phyloP scores from a whole-genome alignment of 2,113 vertebrate species.

The Cynocephalus volans region DNA sequence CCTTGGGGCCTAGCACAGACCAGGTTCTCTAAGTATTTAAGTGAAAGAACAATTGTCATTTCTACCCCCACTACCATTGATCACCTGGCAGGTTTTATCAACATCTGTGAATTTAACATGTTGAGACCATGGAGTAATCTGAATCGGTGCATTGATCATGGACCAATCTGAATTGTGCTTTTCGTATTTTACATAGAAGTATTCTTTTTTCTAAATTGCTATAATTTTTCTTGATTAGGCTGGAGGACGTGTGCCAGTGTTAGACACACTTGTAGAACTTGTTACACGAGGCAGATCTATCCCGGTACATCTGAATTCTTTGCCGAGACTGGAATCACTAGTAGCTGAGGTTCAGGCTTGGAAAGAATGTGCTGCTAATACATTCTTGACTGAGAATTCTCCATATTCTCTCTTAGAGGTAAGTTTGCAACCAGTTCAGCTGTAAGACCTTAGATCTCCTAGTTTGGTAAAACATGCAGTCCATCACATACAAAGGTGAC shows the following conservation, averaged over 20 bases:
- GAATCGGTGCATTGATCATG: background rate
- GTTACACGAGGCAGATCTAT: conserved; percentile 93
- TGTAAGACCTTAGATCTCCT: background rate
- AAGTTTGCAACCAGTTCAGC: background rate
- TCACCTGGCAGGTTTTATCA: background rate
- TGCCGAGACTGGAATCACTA: conserved; percentile 93
- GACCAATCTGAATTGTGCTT: background rate
- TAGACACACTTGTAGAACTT: conserved; percentile 92
- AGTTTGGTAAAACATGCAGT: background rate
- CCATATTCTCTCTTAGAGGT: conserved; percentile 95
- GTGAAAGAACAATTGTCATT: background rate
- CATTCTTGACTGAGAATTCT: conserved; percentile 93
- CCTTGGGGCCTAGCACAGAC: background rate
- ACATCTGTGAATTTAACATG: background rate
- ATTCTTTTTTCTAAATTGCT: background rate
- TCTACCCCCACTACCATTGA: fast-evolving
- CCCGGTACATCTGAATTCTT: conserved; percentile 94
- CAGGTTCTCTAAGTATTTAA: background rate
- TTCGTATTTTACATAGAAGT: background rate
- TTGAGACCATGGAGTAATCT: background rate
- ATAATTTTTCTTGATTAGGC: conserved; percentile 84
- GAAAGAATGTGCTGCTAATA: conserved; percentile 94
- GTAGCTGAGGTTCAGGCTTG: conserved; percentile 94
- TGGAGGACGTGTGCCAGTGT: conserved; percentile 89
- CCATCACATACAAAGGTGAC: background rate